These are phyloP conservation scores for Cheumatopsyche charites DNA, from an alignment of 1,140 invertebrate species.

Conservation along the genomic window DNA sequence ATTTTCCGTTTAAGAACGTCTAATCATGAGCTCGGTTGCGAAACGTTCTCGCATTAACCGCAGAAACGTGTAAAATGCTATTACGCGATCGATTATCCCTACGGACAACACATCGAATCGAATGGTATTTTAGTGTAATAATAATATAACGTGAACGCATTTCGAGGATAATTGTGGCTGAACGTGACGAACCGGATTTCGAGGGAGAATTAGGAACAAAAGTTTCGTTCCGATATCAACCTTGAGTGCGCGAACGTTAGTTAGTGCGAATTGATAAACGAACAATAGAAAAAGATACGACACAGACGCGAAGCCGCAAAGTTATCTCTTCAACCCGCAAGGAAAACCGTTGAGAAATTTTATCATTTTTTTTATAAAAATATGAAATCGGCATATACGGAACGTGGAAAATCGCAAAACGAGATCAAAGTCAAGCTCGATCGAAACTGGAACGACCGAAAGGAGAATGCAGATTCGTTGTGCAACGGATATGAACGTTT, in stretches of 20 bases:
- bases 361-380: no score
- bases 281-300: no score
- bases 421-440: no score
- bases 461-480: no score
- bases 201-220: slow-evolving; percentile 33
- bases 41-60: neutral
- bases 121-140: neutral
- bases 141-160: neutral
- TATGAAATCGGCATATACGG: no score
- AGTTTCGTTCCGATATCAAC: slow-evolving; percentile 17
- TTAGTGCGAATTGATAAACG: no score
- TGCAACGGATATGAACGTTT: no score
- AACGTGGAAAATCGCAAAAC: no score
- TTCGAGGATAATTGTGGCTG: slow-evolving; percentile 7
- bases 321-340: no score
- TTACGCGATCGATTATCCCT: neutral
- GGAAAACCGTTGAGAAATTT: no score
- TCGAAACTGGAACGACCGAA: no score
- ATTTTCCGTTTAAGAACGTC: neutral
- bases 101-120: neutral
- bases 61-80: neutral
- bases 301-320: no score
- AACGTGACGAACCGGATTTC: slow-evolving; percentile 31
- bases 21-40: neutral
- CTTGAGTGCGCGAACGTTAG: neutral